Conservation (phyloP, 2,888 invertebrate species). For the Apamea epomidion region DNA sequence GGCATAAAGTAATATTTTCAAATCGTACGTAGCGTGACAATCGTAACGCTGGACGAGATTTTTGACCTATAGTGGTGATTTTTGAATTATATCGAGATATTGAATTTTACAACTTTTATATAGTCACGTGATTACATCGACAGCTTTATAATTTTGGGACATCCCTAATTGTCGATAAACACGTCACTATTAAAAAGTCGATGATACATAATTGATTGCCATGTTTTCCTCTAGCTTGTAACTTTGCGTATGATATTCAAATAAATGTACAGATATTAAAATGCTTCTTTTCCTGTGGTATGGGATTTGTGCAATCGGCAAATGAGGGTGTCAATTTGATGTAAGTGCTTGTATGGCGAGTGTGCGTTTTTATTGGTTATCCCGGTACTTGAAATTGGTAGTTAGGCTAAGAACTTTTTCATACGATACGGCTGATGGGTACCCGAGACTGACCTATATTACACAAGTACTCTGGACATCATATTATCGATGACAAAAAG, state of each 20-base stretch:
- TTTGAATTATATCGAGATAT: constrained; percentile 43
- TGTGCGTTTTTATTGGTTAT: constrained; percentile 41
- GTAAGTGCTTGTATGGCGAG: constrained; percentile 70
- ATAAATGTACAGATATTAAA: constrained; percentile 68
- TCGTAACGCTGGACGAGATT: constrained; percentile 46
- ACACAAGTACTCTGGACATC: no score
- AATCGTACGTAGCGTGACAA: constrained; percentile 44
- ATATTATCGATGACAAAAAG: no score
- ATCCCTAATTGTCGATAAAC: constrained; percentile 30
- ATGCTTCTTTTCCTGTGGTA: constrained; percentile 64
- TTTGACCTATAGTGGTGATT: constrained; percentile 51
- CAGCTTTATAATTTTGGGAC: constrained; percentile 21
- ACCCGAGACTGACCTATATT: neutral
- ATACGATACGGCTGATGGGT: neutral
- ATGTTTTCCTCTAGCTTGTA: constrained; percentile 73
- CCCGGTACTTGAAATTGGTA: constrained; percentile 61
- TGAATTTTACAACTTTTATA: constrained; percentile 36
- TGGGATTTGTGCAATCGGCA: constrained; percentile 76
- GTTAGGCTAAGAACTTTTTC: neutral
- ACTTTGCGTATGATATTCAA: constrained; percentile 65
- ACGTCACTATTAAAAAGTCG: constrained; percentile 43
- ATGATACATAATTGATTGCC: constrained; percentile 62
- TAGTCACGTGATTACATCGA: constrained; percentile 36
- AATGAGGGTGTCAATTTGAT: constrained; percentile 79
- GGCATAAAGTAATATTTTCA: constrained; percentile 71